Conservation (phyloP, 2,797 vertebrate species). For the Acanthurus leucopareius region DNA sequence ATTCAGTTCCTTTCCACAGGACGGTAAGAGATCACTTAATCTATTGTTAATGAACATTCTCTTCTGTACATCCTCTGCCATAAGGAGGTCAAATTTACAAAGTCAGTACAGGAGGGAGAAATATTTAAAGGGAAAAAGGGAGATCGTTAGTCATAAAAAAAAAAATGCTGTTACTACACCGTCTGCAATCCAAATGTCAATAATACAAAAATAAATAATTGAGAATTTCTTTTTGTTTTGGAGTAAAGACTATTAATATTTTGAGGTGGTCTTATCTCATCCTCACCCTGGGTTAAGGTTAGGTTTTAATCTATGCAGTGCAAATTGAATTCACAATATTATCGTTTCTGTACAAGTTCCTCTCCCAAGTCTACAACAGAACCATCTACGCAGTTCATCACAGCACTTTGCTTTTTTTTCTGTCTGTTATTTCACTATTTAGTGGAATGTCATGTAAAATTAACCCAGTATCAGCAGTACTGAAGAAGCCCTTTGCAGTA, state of each 20-base stretch:
- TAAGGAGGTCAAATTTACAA: conserved; percentile 69
- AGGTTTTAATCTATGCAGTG: conserved; percentile 68
- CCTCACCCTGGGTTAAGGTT: conserved; percentile 33
- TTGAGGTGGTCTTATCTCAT: conserved; percentile 31
- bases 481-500: conserved; percentile 49
- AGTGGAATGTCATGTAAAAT: conserved; percentile 71
- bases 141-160: conserved; percentile 66
- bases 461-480: conserved; percentile 36
- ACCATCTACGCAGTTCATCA: conserved; percentile 34
- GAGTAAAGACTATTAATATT: conserved; percentile 44
- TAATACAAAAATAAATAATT: conserved; percentile 81
- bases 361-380: conserved; percentile 46
- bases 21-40: conserved; percentile 73
- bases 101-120: conserved; percentile 62
- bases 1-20: conserved; percentile 85
- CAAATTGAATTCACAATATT: conserved; percentile 71
- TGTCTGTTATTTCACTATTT: conserved; percentile 28
- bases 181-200: conserved; percentile 64
- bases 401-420: conserved; percentile 32
- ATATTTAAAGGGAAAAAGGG: conserved; percentile 47
- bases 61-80: conserved; percentile 70
- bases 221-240: conserved; percentile 52
- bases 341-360: conserved; percentile 68
- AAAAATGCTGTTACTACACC: conserved; percentile 45
- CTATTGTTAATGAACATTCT: conserved; percentile 64